Conservation (phyloP, 2,888 invertebrate species). For the Pyrrhia umbra region DNA sequence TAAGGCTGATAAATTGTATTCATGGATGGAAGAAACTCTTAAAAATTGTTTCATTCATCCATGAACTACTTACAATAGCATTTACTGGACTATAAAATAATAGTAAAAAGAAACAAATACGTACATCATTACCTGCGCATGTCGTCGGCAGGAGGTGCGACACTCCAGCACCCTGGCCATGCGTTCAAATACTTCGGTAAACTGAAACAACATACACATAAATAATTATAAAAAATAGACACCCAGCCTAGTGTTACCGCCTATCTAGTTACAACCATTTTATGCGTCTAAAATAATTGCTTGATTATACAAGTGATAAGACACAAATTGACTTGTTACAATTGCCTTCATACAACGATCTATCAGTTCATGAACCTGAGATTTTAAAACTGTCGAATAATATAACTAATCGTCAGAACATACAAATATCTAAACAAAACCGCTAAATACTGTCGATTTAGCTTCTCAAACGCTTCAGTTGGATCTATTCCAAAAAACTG, state of each 20-base stretch:
- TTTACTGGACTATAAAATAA: not conserved
- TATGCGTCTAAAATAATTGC: no score
- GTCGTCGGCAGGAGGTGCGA: constrained; percentile 55
- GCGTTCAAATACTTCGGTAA: constrained; percentile 29
- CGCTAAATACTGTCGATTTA: constrained; percentile 20
- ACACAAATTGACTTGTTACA: no score
- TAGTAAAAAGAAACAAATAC: constrained; percentile 32
- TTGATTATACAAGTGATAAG: no score
- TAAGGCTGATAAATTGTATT: no score
- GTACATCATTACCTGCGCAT: constrained; percentile 64
- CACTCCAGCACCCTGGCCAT: constrained; percentile 52
- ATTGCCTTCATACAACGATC: no score
- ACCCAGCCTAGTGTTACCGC: no score
- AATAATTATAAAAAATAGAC: not conserved
- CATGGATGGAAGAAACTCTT: no score
- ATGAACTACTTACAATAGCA: no score
- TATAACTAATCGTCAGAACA: not conserved
- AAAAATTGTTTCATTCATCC: no score
- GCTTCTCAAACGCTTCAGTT: constrained; percentile 24
- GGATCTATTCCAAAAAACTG: constrained; percentile 27
- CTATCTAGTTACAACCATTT: no score
- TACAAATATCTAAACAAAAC: not conserved
- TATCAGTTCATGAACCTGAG: not conserved
- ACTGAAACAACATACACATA: constrained; percentile 3
- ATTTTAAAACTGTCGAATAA: not conserved